Conservation (phyloP, 2,797 vertebrate genomes). For the Perodicticus potto region DNA sequence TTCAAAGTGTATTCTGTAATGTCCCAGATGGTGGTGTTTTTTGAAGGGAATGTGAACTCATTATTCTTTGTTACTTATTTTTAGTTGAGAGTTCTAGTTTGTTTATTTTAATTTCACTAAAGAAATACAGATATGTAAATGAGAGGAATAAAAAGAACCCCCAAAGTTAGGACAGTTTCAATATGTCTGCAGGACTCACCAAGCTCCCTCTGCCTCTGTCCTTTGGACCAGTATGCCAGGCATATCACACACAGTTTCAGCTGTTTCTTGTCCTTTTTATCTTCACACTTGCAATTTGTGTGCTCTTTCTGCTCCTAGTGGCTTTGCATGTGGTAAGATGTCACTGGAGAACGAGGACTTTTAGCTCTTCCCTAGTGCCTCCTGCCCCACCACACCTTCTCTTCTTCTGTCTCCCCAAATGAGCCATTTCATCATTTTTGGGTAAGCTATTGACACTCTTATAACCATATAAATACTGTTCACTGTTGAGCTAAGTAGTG, state of each 20-base stretch:
- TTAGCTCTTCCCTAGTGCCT: background rate
- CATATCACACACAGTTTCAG: background rate
- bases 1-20: background rate
- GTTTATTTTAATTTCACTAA: constrained; percentile 26
- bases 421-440: background rate
- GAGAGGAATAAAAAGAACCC: background rate
- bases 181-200: background rate
- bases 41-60: background rate
- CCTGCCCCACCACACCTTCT: background rate
- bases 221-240: background rate
- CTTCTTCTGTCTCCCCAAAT: background rate
- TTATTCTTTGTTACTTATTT: constrained; percentile 23
- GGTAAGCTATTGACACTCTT: background rate
- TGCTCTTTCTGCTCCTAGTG: background rate
- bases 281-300: background rate
- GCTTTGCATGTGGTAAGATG: fast-evolving
- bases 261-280: background rate
- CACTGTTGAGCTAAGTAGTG: background rate
- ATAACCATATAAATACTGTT: background rate
- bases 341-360: background rate
- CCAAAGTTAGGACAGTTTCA: background rate
- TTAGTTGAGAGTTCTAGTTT: background rate
- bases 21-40: background rate
- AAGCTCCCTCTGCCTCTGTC: fast-evolving
- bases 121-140: background rate